phyloP scores from a whole-genome alignment of 2,113 vertebrate species.

The Pandion haliaetus region DNA sequence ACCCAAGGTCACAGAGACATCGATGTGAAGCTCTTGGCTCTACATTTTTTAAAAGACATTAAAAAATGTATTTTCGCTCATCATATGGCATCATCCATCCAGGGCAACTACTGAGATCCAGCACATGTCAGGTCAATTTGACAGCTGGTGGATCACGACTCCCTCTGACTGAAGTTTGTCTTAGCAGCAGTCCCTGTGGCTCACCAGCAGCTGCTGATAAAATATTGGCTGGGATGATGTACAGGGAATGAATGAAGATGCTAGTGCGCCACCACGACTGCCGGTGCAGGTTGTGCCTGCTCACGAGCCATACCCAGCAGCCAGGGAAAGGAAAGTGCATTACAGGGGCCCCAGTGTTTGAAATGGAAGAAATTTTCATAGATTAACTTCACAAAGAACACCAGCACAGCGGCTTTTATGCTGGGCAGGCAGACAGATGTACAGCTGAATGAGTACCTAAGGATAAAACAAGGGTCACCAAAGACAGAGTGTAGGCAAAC shows the following conservation, averaged over 20 bases:
- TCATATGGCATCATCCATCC: neutral
- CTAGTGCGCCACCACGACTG: too few relatives aligned
- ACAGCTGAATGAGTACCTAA: too few relatives aligned
- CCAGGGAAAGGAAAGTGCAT: neutral
- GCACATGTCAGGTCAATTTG: neutral
- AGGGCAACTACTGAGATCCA: neutral
- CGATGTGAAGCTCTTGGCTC: neutral
- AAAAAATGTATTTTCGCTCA: neutral
- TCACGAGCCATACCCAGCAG: neutral
- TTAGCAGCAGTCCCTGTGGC: neutral
- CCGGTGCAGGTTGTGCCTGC: neutral
- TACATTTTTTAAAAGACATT: neutral
- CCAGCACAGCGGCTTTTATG: neutral
- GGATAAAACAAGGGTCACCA: neutral
- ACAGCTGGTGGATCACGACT: neutral
- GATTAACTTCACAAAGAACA: neutral
- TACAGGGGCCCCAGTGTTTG: neutral
- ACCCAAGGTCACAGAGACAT: neutral
- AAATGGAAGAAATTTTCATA: neutral
- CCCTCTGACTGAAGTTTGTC: neutral
- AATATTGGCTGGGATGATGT: neutral
- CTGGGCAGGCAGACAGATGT: neutral
- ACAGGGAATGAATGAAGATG: neutral
- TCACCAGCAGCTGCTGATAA: neutral
- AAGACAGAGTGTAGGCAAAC: neutral